These are phyloP conservation scores for Cryptoprocta ferox DNA, from an alignment of 2,797 vertebrate species.

Conservation along the genomic window DNA sequence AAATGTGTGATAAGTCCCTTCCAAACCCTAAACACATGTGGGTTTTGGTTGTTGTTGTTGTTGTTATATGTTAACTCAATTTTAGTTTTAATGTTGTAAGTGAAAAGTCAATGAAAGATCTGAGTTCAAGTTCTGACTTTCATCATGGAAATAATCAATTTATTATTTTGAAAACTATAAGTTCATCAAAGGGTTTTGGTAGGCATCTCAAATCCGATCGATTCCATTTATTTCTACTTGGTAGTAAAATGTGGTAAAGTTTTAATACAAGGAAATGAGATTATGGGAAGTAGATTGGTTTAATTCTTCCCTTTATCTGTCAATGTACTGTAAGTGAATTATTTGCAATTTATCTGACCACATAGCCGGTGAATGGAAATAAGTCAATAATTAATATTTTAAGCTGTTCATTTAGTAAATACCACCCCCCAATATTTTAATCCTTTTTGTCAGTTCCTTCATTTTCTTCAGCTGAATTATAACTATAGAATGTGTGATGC, in stretches of 20 bases:
- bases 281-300: background rate
- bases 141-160: background rate
- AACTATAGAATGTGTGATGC: background rate
- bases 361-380: background rate
- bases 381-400: slow-evolving; percentile 53
- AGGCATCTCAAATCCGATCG: background rate
- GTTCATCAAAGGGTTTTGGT: background rate
- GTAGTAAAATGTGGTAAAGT: background rate
- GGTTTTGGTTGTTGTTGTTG: background rate
- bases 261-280: background rate
- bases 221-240: background rate
- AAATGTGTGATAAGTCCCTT: background rate
- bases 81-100: background rate
- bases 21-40: background rate
- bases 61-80: background rate
- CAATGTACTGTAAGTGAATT: background rate
- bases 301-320: background rate
- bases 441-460: background rate
- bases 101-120: background rate
- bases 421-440: background rate
- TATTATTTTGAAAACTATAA: background rate
- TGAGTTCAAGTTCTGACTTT: background rate
- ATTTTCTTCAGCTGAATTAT: background rate
- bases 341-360: background rate
- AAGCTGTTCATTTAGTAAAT: background rate